Evolutionary conservation across 2,797 vertebrate genomes (phyloP).

Genomic region (Fistularia commersonii): DNA sequence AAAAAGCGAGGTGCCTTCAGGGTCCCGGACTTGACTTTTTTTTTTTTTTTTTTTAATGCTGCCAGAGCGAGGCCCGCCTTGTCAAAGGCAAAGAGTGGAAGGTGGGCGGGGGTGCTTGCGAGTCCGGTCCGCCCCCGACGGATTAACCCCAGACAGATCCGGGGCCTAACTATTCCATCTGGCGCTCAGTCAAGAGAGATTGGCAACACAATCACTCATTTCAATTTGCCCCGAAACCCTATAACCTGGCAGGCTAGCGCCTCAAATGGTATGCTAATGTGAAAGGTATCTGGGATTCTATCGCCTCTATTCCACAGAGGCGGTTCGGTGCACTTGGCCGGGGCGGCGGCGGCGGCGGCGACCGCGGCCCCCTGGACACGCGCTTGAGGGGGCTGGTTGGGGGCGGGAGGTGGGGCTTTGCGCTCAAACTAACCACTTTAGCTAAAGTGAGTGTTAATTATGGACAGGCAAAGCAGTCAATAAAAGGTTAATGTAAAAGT

Average conservation of each 20-base stretch:
- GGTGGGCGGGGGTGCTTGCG: constrained; percentile 56
- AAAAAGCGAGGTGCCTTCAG: constrained; percentile 58
- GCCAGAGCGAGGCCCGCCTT: no score
- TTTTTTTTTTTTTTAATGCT: no score
- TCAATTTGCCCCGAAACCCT: constrained; percentile 83
- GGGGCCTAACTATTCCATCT: constrained; percentile 80
- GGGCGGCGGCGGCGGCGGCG: constrained; percentile 41
- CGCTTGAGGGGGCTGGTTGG: no score
- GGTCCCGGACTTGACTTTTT: no score
- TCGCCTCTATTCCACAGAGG: constrained; percentile 70
- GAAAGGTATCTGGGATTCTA: constrained; percentile 77
- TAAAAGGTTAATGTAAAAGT: constrained; percentile 99
- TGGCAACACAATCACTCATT: constrained; percentile 84
- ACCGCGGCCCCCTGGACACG: no score
- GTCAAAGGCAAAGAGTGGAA: constrained; percentile 68
- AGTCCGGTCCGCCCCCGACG: constrained; percentile 73
- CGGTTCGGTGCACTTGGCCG: constrained; percentile 65
- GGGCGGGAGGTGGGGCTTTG: no score
- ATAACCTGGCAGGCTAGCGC: constrained; percentile 68
- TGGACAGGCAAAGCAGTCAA: constrained; percentile 98
- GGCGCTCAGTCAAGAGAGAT: constrained; percentile 78
- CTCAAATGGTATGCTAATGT: constrained; percentile 82
- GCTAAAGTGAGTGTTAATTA: constrained; percentile 99
- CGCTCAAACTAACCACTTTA: constrained; percentile 93
- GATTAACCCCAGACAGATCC: constrained; percentile 82